Conservation (phyloP, 2,113 vertebrate genomes). For the Spermophilus dauricus region DNA sequence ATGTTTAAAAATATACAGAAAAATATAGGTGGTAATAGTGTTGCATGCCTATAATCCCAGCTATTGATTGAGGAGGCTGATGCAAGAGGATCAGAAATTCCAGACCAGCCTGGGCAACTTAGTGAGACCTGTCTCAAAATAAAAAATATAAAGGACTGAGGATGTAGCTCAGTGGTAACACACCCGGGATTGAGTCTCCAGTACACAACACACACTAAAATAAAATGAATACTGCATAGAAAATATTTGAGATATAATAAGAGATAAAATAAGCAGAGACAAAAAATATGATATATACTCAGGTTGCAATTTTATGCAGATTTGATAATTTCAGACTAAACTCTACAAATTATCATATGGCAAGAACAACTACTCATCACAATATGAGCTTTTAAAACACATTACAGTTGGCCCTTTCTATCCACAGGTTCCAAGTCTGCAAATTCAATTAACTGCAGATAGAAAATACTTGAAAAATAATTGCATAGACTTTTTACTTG, state of each 20-base stretch:
- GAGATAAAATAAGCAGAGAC: not conserved
- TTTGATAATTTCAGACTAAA: not conserved
- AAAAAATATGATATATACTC: not conserved
- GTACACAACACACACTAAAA: not conserved
- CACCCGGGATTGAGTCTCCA: not conserved
- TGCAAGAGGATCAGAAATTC: too few relatives aligned
- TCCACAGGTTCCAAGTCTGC: not conserved
- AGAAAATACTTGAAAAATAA: not conserved
- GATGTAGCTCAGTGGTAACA: not conserved
- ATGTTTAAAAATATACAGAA: not conserved
- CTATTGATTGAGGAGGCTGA: too few relatives aligned
- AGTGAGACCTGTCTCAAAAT: too few relatives aligned
- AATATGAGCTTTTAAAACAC: not conserved
- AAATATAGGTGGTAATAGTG: not conserved
- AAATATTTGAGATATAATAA: not conserved
- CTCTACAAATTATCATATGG: not conserved
- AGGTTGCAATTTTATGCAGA: not conserved
- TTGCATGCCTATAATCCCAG: too few relatives aligned
- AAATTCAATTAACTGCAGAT: not conserved
- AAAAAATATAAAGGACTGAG: too few relatives aligned
- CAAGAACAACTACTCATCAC: not conserved
- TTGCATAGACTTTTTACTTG: not conserved
- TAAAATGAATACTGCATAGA: not conserved
- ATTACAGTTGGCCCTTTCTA: not conserved
- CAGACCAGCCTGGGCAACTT: too few relatives aligned